A percentile compares a stretch with the other conserved stretches of the same genome.
phyloP scores from a whole-genome alignment of 2,113 vertebrate genomes.

The Macquaria ambigua region DNA sequence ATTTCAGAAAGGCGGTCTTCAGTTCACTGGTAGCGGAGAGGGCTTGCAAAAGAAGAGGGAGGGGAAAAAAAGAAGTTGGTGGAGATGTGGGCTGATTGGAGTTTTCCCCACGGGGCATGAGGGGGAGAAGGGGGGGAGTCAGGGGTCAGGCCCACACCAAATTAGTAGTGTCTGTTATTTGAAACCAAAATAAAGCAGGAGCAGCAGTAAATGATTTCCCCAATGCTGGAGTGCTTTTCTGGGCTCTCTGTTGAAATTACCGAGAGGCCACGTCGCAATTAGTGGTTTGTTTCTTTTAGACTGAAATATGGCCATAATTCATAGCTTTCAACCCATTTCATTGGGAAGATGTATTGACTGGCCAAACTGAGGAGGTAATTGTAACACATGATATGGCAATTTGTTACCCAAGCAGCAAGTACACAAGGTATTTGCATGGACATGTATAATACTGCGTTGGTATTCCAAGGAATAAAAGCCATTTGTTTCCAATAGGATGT shows the following conservation, averaged over 20 bases:
- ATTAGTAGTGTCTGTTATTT: constrained; percentile 94
- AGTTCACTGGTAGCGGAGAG: constrained; percentile 83
- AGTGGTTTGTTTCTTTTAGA: constrained; percentile 89
- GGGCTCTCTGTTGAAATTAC: constrained; percentile 84
- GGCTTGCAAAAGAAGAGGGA: constrained; percentile 21
- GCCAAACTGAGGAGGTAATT: constrained; percentile 84
- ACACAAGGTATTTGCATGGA: constrained; percentile 83
- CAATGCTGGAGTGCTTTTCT: constrained; percentile 82
- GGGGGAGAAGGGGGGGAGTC: constrained; percentile 65
- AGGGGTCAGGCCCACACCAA: constrained; percentile 90
- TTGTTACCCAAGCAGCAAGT: constrained; percentile 83
- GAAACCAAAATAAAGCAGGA: constrained; percentile 93
- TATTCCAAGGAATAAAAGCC: constrained; percentile 63
- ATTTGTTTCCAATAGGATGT: constrained; percentile 77
- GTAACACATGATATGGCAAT: constrained; percentile 88
- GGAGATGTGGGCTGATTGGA: constrained; percentile 90
- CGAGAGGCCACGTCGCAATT: constrained; percentile 87
- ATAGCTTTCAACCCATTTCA: constrained; percentile 86
- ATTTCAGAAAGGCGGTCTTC: constrained; percentile 86
- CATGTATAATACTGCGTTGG: constrained; percentile 61
- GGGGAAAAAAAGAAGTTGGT: constrained; percentile 54
- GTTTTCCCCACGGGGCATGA: constrained; percentile 81
- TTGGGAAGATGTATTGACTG: constrained; percentile 85
- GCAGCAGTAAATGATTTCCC: constrained; percentile 89
- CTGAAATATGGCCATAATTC: constrained; percentile 89